These are phyloP conservation scores for Pygoscelis adeliae DNA, from an alignment of 2,113 vertebrate genomes.

Conservation along the genomic window DNA sequence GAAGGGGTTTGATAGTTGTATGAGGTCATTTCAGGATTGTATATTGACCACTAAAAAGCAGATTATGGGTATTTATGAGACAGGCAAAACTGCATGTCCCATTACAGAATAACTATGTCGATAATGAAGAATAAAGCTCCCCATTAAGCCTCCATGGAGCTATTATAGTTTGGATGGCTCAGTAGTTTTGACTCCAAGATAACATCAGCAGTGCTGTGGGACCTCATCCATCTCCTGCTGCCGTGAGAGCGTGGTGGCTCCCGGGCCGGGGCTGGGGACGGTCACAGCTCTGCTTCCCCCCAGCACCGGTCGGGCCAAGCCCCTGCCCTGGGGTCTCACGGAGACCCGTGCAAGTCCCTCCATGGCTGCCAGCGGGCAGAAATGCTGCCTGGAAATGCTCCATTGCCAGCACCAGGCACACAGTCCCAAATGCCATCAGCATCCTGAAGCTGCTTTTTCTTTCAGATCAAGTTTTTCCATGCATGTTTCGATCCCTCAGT, in stretches of 20 bases:
- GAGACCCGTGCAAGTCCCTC: neutral
- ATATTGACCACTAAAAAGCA: neutral
- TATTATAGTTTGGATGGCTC: neutral
- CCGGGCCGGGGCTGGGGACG: fast-evolving
- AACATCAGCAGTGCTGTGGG: neutral
- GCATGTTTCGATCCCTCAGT: fast-evolving
- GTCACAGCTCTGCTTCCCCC: neutral
- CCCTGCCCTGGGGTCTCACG: neutral
- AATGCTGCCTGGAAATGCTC: neutral
- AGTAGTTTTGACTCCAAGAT: neutral
- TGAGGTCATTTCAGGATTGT: neutral
- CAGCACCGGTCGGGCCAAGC: fast-evolving
- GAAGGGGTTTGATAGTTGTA: neutral
- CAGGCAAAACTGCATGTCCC: neutral
- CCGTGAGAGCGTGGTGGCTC: neutral
- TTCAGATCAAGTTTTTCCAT: neutral
- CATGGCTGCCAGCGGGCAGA: fast-evolving
- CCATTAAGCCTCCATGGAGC: neutral
- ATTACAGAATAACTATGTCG: neutral
- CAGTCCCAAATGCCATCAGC: neutral
- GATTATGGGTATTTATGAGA: neutral
- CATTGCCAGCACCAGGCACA: neutral
- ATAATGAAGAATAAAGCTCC: neutral
- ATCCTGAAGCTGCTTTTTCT: neutral
- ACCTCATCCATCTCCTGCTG: neutral